Percentiles rank a stretch among this genome's conserved stretches.
These are phyloP conservation scores for Cervus canadensis DNA, from an alignment of 2,113 vertebrate species.

Conservation along the genomic window DNA sequence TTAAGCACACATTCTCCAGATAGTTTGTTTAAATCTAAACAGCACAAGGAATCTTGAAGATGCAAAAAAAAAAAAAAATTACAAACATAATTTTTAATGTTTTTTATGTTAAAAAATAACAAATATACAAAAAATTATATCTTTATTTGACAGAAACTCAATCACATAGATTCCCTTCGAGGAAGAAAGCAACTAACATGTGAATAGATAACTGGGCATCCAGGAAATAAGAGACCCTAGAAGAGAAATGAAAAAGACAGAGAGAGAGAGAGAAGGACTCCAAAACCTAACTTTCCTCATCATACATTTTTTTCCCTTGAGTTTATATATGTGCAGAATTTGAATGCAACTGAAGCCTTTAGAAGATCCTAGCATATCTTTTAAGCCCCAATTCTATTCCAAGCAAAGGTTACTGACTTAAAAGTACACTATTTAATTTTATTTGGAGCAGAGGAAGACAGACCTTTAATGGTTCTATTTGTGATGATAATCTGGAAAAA, in stretches of 20 bases:
- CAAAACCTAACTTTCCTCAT: neutral
- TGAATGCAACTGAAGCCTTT: neutral
- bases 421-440: conserved; percentile 14
- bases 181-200: neutral
- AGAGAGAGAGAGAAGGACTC: neutral
- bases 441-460: neutral
- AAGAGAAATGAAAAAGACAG: neutral
- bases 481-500: conserved; percentile 23
- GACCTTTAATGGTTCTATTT: neutral
- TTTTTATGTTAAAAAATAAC: neutral
- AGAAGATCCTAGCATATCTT: neutral
- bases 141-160: neutral
- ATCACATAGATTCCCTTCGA: neutral
- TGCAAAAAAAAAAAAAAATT: neutral
- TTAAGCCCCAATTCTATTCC: neutral
- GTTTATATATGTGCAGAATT: neutral
- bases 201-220: neutral
- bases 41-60: neutral
- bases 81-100: neutral
- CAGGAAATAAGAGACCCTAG: neutral
- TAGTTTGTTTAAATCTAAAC: neutral
- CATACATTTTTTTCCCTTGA: neutral
- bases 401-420: neutral
- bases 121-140: neutral
- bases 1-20: neutral